A percentile compares a stretch with the other conserved stretches of the same genome.
Evolutionary conservation across 2,888 invertebrate species (phyloP).

Genomic region (Cantharis lateralis): DNA sequence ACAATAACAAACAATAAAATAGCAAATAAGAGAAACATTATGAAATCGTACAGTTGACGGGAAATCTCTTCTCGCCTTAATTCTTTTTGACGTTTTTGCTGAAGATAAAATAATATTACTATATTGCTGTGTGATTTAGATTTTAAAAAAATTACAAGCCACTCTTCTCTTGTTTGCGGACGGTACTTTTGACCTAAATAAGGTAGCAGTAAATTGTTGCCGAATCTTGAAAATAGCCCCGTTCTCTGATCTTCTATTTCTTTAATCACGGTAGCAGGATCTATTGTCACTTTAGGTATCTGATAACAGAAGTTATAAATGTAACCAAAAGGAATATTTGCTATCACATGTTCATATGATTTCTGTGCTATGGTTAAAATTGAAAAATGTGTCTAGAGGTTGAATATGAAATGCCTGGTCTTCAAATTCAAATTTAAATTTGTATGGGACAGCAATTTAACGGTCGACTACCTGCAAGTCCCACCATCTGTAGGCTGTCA

Average conservation of each 20-base stretch:
- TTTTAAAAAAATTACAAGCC: constrained; percentile 4
- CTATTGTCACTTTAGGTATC: not conserved
- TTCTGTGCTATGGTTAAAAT: too few species aligned
- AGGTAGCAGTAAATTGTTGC: constrained; percentile 9
- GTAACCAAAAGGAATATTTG: too few species aligned
- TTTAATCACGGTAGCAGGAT: not conserved
- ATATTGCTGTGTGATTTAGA: not conserved
- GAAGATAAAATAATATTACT: not conserved
- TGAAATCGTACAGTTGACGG: constrained; percentile 25
- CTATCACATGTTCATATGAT: too few species aligned
- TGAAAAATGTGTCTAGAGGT: too few species aligned
- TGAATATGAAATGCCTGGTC: too few species aligned
- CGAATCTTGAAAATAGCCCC: constrained; percentile 6
- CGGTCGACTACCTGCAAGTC: too few species aligned
- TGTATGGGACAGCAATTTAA: too few species aligned
- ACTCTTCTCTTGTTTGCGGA: constrained; percentile 14
- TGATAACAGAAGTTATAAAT: not conserved
- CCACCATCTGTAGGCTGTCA: too few species aligned
- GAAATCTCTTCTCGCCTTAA: constrained; percentile 5
- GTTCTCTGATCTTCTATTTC: constrained; percentile 29
- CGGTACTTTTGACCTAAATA: constrained; percentile 20
- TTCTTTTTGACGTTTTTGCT: constrained; percentile 13
- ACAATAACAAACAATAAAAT: constrained; percentile 27
- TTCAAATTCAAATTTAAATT: too few species aligned
- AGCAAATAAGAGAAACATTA: constrained; percentile 28